phyloP scores from a whole-genome alignment of 1,140 invertebrate genomes.

The Asbolus verrucosus region DNA sequence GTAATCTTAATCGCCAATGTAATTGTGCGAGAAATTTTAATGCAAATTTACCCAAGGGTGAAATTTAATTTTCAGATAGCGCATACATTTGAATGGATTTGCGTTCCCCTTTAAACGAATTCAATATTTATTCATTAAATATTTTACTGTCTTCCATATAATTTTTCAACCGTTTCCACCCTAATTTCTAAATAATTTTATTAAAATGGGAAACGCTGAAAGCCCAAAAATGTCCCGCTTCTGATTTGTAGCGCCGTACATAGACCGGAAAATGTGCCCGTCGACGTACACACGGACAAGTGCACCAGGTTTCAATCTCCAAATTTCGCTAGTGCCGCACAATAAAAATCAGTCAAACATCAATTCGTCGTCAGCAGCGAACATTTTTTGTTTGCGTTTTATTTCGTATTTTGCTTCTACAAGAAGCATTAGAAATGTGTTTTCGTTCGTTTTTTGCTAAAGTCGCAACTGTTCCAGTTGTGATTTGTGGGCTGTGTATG shows the following conservation, averaged over 20 bases:
- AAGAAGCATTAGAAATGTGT: no score
- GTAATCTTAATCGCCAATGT: slow-evolving; percentile 52
- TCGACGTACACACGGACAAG: no score
- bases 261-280: no score
- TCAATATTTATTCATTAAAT: slow-evolving; percentile 40
- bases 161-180: slow-evolving; percentile 7
- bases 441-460: no score
- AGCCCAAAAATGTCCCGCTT: neutral
- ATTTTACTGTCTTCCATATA: slow-evolving; percentile 22
- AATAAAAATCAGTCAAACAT: no score
- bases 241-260: no score
- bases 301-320: no score
- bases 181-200: slow-evolving; percentile 20
- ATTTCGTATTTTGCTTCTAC: no score
- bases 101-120: slow-evolving; percentile 26
- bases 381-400: no score
- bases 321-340: no score
- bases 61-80: slow-evolving; percentile 52
- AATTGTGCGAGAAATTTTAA: slow-evolving; percentile 49
- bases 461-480: no score
- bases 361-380: no score
- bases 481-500: neutral
- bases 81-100: slow-evolving; percentile 39
- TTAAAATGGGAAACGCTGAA: neutral
- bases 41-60: slow-evolving; percentile 50